Conservation (phyloP, 2,888 invertebrate genomes). For the Philaethria dido region DNA sequence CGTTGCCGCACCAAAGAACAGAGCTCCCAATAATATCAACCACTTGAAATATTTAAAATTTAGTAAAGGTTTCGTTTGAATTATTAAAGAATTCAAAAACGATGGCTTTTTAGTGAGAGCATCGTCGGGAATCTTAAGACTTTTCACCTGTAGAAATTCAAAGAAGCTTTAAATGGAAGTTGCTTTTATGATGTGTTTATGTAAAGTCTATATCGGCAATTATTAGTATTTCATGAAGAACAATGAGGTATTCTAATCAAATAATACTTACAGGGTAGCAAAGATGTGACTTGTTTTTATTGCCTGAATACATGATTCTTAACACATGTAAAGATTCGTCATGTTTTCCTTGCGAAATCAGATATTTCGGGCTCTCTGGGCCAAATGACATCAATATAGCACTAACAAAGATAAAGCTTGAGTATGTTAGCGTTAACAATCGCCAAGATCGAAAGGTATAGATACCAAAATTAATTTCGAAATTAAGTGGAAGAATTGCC, state of each 20-base stretch:
- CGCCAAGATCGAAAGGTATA: slow-evolving; percentile 89
- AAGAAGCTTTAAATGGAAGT: no score
- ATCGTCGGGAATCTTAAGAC: slow-evolving; percentile 52
- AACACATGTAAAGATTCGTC: slow-evolving; percentile 86
- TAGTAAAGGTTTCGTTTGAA: slow-evolving; percentile 81
- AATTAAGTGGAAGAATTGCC: slow-evolving; percentile 85
- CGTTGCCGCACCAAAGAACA: slow-evolving; percentile 86
- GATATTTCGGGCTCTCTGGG: slow-evolving; percentile 92
- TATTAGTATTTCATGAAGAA: no score
- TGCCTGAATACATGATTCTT: slow-evolving; percentile 82
- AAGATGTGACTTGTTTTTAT: slow-evolving; percentile 63
- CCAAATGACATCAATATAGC: slow-evolving; percentile 81
- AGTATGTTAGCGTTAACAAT: slow-evolving; percentile 85
- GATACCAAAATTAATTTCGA: slow-evolving; percentile 71
- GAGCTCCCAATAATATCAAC: slow-evolving; percentile 79
- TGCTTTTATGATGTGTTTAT: no score
- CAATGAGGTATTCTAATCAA: no score
- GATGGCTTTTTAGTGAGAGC: slow-evolving; percentile 50
- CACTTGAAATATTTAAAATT: slow-evolving; percentile 80
- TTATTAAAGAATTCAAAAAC: slow-evolving; percentile 69
- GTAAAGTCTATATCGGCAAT: no score
- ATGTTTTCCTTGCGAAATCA: slow-evolving; percentile 85
- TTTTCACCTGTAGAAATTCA: slow-evolving; percentile 61
- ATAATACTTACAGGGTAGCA: slow-evolving; percentile 80
- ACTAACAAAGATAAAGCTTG: slow-evolving; percentile 82